phyloP scores from a whole-genome alignment of 35 echinoderm and acorn worm genomes.

The Anneissia japonica region DNA sequence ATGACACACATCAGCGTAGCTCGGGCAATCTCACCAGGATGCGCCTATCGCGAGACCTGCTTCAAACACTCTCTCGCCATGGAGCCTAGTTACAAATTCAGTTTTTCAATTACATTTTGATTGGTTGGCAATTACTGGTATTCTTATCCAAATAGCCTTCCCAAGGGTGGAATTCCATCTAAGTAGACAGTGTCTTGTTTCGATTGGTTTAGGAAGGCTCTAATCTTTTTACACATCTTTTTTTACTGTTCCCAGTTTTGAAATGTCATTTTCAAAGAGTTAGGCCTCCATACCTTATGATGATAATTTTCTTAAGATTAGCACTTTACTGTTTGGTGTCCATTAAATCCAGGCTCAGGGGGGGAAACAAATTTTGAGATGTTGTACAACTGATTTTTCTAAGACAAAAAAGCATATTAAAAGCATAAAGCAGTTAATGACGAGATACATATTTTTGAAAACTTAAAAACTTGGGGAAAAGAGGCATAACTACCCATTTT shows the following conservation, averaged over 20 bases:
- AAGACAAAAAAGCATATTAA: no score
- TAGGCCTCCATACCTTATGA: no score
- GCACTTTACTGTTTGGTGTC: no score
- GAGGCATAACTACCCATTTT: no score
- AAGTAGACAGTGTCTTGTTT: background rate
- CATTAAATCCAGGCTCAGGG: no score
- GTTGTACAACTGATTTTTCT: no score
- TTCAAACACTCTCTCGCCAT: background rate
- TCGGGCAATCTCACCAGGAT: background rate
- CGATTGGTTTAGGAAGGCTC: background rate
- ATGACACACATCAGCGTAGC: background rate
- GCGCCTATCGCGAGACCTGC: background rate
- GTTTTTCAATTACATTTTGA: background rate
- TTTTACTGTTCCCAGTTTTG: background rate
- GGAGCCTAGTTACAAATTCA: background rate
- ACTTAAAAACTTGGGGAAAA: no score
- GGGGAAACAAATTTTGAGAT: no score
- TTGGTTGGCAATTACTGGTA: background rate
- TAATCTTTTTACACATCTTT: background rate
- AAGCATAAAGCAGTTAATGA: no score
- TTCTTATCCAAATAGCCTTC: background rate
- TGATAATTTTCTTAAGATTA: background rate
- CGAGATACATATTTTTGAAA: no score
- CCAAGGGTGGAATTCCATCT: background rate
- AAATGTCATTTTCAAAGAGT: background rate